Conservation (phyloP, 2,888 invertebrate species). For the Drosophila merina region DNA sequence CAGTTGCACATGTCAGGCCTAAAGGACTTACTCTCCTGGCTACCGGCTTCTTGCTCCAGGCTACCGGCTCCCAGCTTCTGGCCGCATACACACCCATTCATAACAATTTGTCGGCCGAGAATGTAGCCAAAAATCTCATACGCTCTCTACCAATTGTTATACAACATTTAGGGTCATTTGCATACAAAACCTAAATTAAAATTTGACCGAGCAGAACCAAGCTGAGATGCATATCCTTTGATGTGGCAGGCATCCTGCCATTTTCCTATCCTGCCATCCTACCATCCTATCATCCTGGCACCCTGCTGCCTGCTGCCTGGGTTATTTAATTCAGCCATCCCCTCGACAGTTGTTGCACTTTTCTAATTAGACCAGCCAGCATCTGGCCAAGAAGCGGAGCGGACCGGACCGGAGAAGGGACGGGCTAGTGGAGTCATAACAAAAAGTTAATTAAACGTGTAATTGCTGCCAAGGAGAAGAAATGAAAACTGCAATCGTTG, state of each 20-base stretch:
- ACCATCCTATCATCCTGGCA: neutral
- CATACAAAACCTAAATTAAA: conserved; percentile 71
- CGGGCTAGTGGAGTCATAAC: conserved; percentile 57
- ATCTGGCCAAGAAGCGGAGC: conserved; percentile 4
- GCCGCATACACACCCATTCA: conserved; percentile 37
- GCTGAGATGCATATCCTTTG: conserved; percentile 26
- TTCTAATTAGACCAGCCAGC: conserved; percentile 45
- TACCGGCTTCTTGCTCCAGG: conserved; percentile 7
- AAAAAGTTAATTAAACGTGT: conserved; percentile 77
- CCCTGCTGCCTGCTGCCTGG: neutral
- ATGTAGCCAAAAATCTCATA: conserved; percentile 36
- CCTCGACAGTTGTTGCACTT: conserved; percentile 46
- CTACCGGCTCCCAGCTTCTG: neutral
- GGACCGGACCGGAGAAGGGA: too few species aligned
- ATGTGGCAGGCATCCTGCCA: conserved; percentile 20
- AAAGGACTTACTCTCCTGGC: conserved; percentile 44
- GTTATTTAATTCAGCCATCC: conserved; percentile 27
- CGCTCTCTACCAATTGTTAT: conserved; percentile 48
- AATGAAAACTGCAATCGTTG: conserved; percentile 34
- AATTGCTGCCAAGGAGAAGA: conserved; percentile 63
- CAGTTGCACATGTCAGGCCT: conserved; percentile 63
- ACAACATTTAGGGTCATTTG: conserved; percentile 71
- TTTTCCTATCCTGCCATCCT: neutral
- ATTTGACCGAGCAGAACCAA: conserved; percentile 50
- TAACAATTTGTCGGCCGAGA: conserved; percentile 57